phyloP scores from a whole-genome alignment of 2,888 invertebrate genomes.

The Cheilosia scutellata region DNA sequence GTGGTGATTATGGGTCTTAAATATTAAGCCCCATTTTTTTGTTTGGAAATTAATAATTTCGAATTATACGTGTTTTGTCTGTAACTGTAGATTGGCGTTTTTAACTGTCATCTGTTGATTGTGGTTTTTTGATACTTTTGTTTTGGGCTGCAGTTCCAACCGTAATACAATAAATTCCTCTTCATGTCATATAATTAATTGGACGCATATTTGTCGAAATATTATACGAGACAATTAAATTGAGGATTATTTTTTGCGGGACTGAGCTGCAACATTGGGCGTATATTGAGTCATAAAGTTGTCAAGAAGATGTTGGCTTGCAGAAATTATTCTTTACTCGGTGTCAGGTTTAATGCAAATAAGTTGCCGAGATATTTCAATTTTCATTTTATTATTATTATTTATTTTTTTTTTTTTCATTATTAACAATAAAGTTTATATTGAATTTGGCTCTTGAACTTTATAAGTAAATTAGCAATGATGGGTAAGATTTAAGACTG shows the following conservation, averaged over 20 bases:
- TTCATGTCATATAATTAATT: conserved; percentile 70
- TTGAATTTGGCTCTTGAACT: background rate
- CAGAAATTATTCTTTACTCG: conserved; percentile 45
- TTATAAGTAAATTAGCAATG: too few relatives aligned
- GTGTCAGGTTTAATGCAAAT: conserved; percentile 72
- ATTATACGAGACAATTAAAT: conserved; percentile 74
- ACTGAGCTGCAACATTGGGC: conserved; percentile 4
- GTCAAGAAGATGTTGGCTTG: conserved; percentile 38
- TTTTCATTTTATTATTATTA: conserved; percentile 54
- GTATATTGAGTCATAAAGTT: conserved; percentile 68
- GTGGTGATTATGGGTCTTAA: conserved; percentile 73
- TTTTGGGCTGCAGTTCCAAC: conserved; percentile 25
- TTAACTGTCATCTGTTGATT: conserved; percentile 70
- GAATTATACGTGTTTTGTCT: conserved; percentile 72
- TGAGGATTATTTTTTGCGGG: conserved; percentile 61
- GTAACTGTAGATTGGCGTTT: conserved; percentile 67
- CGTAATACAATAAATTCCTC: conserved; percentile 55
- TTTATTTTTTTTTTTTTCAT: too few relatives aligned
- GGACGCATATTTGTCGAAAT: conserved; percentile 75
- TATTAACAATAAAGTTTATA: conserved; percentile 45
- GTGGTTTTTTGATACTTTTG: conserved; percentile 56
- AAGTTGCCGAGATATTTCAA: conserved; percentile 71
- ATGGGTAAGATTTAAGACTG: too few relatives aligned
- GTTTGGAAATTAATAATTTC: conserved; percentile 67
- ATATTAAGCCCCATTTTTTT: conserved; percentile 62